phyloP scores from a whole-genome alignment of 2,113 vertebrate genomes.

The Prolemur simus region DNA sequence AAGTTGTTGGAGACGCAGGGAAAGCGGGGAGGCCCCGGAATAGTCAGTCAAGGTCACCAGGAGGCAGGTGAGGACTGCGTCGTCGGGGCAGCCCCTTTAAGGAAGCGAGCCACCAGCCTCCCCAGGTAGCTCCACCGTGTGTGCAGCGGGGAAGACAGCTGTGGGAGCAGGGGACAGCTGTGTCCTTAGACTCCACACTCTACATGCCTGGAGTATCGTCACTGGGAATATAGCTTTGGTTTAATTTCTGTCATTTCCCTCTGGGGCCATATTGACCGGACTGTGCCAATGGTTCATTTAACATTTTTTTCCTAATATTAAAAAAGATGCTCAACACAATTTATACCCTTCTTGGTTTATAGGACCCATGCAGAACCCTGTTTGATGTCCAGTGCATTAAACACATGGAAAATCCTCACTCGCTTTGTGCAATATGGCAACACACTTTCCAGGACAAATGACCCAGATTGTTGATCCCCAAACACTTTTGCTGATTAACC shows the following conservation, averaged over 20 bases:
- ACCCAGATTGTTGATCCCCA: neutral
- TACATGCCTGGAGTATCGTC: neutral
- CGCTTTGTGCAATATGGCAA: neutral
- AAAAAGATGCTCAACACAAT: neutral
- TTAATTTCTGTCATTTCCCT: neutral
- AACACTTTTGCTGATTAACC: neutral
- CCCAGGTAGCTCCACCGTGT: neutral
- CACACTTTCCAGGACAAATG: neutral
- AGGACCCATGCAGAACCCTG: neutral
- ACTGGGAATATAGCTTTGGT: neutral
- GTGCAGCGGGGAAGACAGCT: neutral
- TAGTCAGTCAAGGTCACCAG: neutral
- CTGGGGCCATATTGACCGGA: neutral
- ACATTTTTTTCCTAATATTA: neutral
- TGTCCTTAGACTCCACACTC: neutral
- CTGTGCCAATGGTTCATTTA: neutral
- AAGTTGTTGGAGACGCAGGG: neutral
- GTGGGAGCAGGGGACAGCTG: too few species aligned
- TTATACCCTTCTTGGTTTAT: neutral
- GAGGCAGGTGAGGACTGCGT: neutral
- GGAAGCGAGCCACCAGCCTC: neutral
- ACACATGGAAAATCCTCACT: neutral
- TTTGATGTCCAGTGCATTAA: neutral
- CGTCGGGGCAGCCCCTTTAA: neutral
- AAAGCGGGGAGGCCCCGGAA: neutral